phyloP scores from a whole-genome alignment of 2,797 vertebrate genomes.

The Sphenodon punctatus region DNA sequence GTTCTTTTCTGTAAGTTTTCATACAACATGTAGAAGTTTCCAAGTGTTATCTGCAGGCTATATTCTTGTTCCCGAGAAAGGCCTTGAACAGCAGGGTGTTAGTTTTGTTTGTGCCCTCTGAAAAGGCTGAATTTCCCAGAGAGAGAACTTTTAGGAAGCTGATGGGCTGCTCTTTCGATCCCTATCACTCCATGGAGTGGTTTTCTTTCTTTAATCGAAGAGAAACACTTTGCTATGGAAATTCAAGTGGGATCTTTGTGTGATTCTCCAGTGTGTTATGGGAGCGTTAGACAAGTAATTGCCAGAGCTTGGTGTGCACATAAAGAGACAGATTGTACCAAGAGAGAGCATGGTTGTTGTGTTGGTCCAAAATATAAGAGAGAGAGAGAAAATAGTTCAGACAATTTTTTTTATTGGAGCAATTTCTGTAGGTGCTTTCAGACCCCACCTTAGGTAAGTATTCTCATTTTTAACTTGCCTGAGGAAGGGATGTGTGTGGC shows the following conservation, averaged over 20 bases:
- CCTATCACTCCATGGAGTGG: neutral
- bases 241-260: fast-evolving
- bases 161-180: neutral
- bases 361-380: too few species aligned
- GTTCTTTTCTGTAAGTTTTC: neutral
- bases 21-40: neutral
- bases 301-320: fast-evolving
- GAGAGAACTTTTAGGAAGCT: neutral
- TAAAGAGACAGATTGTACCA: fast-evolving
- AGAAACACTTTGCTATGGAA: neutral
- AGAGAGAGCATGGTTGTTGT: too few species aligned
- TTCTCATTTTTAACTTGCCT: too few species aligned
- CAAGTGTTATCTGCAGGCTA: neutral
- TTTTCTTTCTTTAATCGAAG: neutral
- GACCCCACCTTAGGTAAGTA: too few species aligned
- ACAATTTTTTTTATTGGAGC: too few species aligned
- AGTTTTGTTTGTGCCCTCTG: neutral
- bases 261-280: neutral
- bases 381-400: too few species aligned
- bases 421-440: too few species aligned
- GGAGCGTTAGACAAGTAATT: fast-evolving
- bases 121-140: neutral
- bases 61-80: neutral
- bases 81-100: fast-evolving
- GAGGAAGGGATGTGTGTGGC: too few species aligned